Percentiles rank a stretch among this genome's conserved stretches.
Conservation (phyloP, 2,113 vertebrate genomes). For the Brienomyrus brachyistius region DNA sequence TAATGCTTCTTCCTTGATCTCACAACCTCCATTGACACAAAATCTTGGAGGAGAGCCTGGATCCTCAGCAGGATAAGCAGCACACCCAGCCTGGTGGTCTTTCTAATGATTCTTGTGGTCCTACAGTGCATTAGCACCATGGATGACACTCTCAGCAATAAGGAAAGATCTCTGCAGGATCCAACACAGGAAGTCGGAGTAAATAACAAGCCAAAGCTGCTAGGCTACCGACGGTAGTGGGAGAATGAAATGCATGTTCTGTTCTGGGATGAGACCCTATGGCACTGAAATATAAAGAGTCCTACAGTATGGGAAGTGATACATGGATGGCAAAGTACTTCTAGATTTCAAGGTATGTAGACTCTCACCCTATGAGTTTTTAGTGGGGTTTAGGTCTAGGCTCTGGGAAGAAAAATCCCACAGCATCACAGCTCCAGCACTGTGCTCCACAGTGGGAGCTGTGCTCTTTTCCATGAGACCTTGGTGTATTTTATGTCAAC, state of each 20-base stretch:
- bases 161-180: background rate
- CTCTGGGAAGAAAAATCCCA: background rate
- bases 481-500: background rate
- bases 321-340: background rate
- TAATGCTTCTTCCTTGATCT: background rate
- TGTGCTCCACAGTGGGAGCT: background rate
- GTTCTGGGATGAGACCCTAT: background rate
- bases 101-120: background rate
- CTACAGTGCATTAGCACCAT: background rate
- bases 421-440: background rate
- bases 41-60: background rate
- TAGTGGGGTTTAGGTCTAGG: background rate
- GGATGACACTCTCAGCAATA: background rate
- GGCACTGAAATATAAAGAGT: background rate
- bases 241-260: background rate
- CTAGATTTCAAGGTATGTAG: background rate
- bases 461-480: background rate
- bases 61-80: background rate
- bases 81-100: background rate
- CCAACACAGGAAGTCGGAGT: background rate
- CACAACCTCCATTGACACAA: background rate
- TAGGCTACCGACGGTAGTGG: background rate
- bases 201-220: background rate
- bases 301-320: background rate
- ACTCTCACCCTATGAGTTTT: background rate